phyloP scores from a whole-genome alignment of 2,888 invertebrate species.

The Hypercompe scribonia region DNA sequence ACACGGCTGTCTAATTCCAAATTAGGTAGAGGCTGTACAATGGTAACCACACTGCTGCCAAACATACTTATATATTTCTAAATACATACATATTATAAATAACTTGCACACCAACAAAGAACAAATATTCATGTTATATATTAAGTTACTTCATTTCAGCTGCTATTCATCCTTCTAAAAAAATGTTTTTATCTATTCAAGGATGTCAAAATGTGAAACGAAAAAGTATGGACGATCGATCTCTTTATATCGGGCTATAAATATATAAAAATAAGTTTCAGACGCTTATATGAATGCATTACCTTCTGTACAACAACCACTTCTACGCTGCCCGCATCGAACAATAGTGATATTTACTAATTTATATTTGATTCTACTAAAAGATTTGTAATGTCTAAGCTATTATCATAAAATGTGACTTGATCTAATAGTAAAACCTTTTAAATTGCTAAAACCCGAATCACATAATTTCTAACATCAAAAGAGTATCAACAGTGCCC shows the following conservation, averaged over 20 bases:
- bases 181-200: no score
- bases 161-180: no score
- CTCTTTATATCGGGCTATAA: background rate
- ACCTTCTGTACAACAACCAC: no score
- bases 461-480: background rate
- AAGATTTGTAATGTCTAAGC: no score
- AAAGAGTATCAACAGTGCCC: background rate
- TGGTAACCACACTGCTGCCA: no score
- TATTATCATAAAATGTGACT: background rate
- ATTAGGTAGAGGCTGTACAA: no score
- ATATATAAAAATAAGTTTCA: background rate
- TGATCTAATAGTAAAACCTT: background rate
- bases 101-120: no score
- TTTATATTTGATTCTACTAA: background rate
- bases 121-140: no score
- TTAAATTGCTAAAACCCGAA: background rate
- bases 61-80: no score
- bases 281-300: background rate
- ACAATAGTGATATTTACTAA: background rate
- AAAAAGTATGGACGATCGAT: background rate
- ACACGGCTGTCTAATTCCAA: no score
- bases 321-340: background rate
- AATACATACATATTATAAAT: no score
- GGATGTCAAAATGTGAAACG: background rate
- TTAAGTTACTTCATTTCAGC: no score